Base-by-base conservation (phyloP, 2,888 invertebrate species). In the Drosophila vallismaia region DNA sequence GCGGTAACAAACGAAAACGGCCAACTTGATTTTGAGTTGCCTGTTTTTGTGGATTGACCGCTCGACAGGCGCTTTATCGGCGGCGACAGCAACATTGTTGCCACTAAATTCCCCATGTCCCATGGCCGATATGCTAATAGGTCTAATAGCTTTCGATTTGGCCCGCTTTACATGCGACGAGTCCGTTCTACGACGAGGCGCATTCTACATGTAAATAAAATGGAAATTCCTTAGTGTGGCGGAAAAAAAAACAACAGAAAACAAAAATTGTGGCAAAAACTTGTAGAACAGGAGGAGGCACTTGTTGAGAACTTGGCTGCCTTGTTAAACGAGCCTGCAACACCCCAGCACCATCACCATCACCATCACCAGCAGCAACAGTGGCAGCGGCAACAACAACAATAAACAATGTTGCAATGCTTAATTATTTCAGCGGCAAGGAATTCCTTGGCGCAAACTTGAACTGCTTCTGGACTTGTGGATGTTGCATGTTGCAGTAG, bases 341-440 rank as follows among this genome's bases (percentile, higher is more conserved):
- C 82, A 81, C 86, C 87, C 78, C 81, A 78, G 8, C 40, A 40
- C 3, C 40, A 19, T 2, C 87, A 85, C 75, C 82, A 78, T 77
- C 84, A 40, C 60, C 80, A 78, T 54, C 75, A 74, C 56, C 68
- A 71, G 44, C 67, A 66, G 45, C 63, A 44, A 31, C 56, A 59
- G 51, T 1, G 19, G 19, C 19, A 19, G 19, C 19, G 19, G 19
- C 19, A 19, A 2, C 64, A 75, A 42, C 81, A 70, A 81, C 79
- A 87, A 82, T 76, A 87, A 85, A 85, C 83, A 87, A 87, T 85
- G 84, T 85, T 85, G 84, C 84, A 85, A 85, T 85, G 84, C 88
- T 85, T 85, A 85, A 85, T 85, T 85, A 85, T 85, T 85, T 87
- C 86, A 87, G 84, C 84, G 84, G 86, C 84, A 87, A 85, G 88